These are phyloP conservation scores for Sycophaga agraensis DNA, from an alignment of 1,140 invertebrate species.

Conservation along the genomic window DNA sequence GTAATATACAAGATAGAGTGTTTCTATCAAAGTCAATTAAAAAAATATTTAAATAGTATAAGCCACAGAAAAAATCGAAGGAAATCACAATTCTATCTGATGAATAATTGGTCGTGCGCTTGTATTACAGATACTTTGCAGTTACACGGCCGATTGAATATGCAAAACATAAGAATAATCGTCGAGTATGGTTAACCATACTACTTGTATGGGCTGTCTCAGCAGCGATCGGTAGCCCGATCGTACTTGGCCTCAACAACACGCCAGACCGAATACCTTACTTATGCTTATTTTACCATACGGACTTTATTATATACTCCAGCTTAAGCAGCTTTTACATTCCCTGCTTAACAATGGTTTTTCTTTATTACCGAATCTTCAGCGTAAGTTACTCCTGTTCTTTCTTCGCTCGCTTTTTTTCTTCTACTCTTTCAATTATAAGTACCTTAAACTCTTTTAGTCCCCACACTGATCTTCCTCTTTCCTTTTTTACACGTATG, in stretches of 20 bases:
- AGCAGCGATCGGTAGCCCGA: slow-evolving; percentile 93
- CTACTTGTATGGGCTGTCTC: slow-evolving; percentile 96
- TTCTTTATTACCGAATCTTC: slow-evolving; percentile 98
- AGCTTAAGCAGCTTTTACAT: slow-evolving; percentile 99
- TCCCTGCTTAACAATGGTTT: slow-evolving; percentile 98
- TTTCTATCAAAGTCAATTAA: too few species aligned
- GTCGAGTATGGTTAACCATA: slow-evolving; percentile 92
- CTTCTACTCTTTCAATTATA: too few species aligned
- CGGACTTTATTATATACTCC: slow-evolving; percentile 97
- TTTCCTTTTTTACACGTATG: too few species aligned
- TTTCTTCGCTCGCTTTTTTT: too few species aligned
- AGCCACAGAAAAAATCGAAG: too few species aligned
- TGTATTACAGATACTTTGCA: slow-evolving; percentile 89
- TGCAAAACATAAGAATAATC: slow-evolving; percentile 96
- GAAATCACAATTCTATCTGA: too few species aligned
- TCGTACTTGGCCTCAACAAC: slow-evolving; percentile 93
- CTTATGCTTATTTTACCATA: slow-evolving; percentile 95
- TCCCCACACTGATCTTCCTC: too few species aligned
- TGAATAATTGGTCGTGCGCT: too few species aligned
- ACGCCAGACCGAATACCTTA: slow-evolving; percentile 76
- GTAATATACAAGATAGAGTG: too few species aligned
- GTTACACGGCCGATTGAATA: slow-evolving; percentile 99
- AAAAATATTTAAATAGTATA: too few species aligned
- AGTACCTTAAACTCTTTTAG: too few species aligned
- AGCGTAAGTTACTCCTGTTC: too few species aligned